Base-by-base conservation (phyloP, 2,888 invertebrate genomes). In the Protonemura montana region DNA sequence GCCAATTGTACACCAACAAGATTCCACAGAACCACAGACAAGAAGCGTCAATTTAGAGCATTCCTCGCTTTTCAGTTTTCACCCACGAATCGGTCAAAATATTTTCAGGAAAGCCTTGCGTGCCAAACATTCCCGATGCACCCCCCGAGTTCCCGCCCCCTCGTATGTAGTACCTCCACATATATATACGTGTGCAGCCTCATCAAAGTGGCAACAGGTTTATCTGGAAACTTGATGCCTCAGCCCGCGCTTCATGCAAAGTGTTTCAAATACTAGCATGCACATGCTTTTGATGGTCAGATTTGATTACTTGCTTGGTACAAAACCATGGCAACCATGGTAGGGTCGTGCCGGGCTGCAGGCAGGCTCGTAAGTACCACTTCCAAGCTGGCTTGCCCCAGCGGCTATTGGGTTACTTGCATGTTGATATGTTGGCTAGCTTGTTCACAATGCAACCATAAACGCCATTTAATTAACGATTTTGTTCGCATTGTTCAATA, bases 271-370 rank as follows among this genome's bases (percentile, higher is more conserved):
- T 82, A 82, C 35, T 81, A 28, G 28, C n/a, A n/a, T n/a, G n/a
- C 21, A n/a, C 82, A 82, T 82, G 82, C 82, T 82, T 82, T 82
- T 35, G 82, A 82, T 82, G 82, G 82, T 82, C 29, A 35, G 82
- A 30, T 30, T 30, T 82, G 82, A 82, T 82, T 82, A 82, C 29
- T 29, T 78, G 27, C 78, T 27, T 59, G 16, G 21, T 59, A 59
- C 13, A 35, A 3, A 35, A 3, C 3, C 3, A 10, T 10, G 10
- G 35, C 35, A 6, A 35, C 35, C 3, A 10, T 6, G 35, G 13
- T 21, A 59, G 59, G 16, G 21, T 59, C 59, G 59, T 59, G 59
- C 59, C 13, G 21, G 59, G 59, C 21, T 59, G 59, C 59, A 3
- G 6, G 59, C 21, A 21, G 7, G 59, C 13, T 59, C 59, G 1